Evolutionary conservation across 2,888 invertebrate genomes (phyloP).

Genomic region (Eupithecia exiguata): DNA sequence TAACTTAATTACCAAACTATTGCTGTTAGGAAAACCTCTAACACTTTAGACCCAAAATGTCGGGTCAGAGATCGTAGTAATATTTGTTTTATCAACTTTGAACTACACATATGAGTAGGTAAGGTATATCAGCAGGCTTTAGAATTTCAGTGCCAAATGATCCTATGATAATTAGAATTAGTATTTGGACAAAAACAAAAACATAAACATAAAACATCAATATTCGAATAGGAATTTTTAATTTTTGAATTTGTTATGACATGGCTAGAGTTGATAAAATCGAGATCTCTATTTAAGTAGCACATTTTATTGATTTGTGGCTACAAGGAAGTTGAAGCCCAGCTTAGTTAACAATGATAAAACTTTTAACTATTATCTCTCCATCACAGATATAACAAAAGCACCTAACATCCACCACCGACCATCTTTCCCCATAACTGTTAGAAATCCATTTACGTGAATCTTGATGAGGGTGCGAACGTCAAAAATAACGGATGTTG

Average conservation of each 20-base stretch:
- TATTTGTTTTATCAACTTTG: slow-evolving; percentile 43
- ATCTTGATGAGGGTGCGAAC: slow-evolving; percentile 75
- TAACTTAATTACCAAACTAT: slow-evolving; percentile 73
- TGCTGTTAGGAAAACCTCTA: slow-evolving; percentile 63
- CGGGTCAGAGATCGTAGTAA: slow-evolving; percentile 50
- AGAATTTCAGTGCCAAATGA: slow-evolving; percentile 7
- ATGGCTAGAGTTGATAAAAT: no score
- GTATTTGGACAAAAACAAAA: background rate
- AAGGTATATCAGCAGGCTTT: slow-evolving; percentile 18
- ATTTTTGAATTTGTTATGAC: background rate
- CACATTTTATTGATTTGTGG: background rate
- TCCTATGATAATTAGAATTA: slow-evolving; percentile 11
- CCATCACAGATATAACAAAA: background rate
- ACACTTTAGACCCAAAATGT: slow-evolving; percentile 52
- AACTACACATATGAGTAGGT: slow-evolving; percentile 8
- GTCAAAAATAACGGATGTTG: slow-evolving; percentile 79
- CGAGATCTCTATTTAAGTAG: no score
- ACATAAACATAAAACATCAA: no score
- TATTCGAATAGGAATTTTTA: background rate
- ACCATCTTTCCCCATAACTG: slow-evolving; percentile 7
- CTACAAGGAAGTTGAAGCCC: background rate
- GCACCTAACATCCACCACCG: background rate
- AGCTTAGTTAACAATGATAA: background rate
- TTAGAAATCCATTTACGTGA: slow-evolving; percentile 60
- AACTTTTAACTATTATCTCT: background rate